Evolutionary conservation across 1,140 invertebrate species (phyloP).

Genomic region (Scaptomyza montana): DNA sequence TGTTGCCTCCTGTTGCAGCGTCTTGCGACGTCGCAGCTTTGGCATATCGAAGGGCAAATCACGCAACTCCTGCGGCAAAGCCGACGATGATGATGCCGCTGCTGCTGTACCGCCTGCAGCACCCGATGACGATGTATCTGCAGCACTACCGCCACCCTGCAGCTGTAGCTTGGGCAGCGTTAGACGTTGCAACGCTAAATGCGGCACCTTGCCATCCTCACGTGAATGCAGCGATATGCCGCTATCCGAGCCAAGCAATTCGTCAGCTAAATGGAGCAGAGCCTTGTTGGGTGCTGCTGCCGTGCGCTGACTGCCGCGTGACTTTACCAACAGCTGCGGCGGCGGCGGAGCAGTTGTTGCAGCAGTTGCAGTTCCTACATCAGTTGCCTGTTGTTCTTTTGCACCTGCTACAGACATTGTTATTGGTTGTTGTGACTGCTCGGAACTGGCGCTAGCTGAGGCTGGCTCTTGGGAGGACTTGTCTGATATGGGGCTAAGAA

Average conservation of each 20-base stretch:
- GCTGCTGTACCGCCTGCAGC: slow-evolving; percentile 3
- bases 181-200: slow-evolving; percentile 84
- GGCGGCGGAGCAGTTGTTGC: background rate
- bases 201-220: slow-evolving; percentile 88
- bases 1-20: slow-evolving; percentile 74
- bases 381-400: slow-evolving; percentile 44
- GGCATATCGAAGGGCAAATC: slow-evolving; percentile 95
- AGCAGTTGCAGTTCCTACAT: slow-evolving; percentile 55
- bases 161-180: slow-evolving; percentile 86
- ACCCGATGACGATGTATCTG: slow-evolving; percentile 31
- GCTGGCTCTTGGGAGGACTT: slow-evolving; percentile 94
- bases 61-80: slow-evolving; percentile 88
- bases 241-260: slow-evolving; percentile 93
- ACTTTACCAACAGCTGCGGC: slow-evolving; percentile 21
- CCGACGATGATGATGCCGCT: slow-evolving; percentile 67
- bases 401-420: slow-evolving; percentile 84
- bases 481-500: slow-evolving; percentile 94
- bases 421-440: slow-evolving; percentile 84
- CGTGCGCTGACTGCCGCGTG: slow-evolving; percentile 15
- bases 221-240: slow-evolving; percentile 93
- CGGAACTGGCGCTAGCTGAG: slow-evolving; percentile 89
- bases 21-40: slow-evolving; percentile 90
- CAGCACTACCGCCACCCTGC: slow-evolving; percentile 74
- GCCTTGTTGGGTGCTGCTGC: slow-evolving; percentile 89
- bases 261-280: slow-evolving; percentile 89